phyloP scores from a whole-genome alignment of 1,140 invertebrate species.

The Atta cephalotes region DNA sequence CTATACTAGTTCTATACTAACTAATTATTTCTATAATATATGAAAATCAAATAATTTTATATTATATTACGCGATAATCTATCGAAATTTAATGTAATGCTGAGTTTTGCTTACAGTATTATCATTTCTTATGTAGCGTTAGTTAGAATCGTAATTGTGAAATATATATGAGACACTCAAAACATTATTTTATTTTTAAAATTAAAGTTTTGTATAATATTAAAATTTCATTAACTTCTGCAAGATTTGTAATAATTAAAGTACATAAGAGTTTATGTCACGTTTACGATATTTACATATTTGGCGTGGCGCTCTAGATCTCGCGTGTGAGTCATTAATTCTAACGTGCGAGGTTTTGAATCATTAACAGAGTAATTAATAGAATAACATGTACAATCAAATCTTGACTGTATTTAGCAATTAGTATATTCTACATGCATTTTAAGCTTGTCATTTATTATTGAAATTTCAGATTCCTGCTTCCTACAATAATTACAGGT shows the following conservation, averaged over 20 bases:
- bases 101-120: neutral
- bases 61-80: neutral
- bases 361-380: constrained; percentile 29
- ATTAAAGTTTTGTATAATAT: constrained; percentile 5
- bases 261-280: neutral
- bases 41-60: neutral
- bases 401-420: neutral
- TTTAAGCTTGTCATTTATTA: neutral
- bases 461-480: neutral
- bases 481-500: neutral
- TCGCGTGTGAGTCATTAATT: constrained; percentile 48
- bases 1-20: too few relatives aligned
- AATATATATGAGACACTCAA: neutral
- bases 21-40: neutral
- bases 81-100: too few relatives aligned
- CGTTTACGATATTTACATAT: constrained; percentile 27
- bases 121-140: neutral
- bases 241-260: neutral
- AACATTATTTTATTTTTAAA: neutral
- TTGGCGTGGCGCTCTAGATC: constrained; percentile 37
- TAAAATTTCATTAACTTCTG: neutral
- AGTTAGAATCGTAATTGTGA: neutral
- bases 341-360: constrained; percentile 25
- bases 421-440: neutral
- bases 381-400: neutral